These are phyloP conservation scores for Drosophila melanosoma DNA, from an alignment of 2,888 invertebrate species.

Conservation along the genomic window DNA sequence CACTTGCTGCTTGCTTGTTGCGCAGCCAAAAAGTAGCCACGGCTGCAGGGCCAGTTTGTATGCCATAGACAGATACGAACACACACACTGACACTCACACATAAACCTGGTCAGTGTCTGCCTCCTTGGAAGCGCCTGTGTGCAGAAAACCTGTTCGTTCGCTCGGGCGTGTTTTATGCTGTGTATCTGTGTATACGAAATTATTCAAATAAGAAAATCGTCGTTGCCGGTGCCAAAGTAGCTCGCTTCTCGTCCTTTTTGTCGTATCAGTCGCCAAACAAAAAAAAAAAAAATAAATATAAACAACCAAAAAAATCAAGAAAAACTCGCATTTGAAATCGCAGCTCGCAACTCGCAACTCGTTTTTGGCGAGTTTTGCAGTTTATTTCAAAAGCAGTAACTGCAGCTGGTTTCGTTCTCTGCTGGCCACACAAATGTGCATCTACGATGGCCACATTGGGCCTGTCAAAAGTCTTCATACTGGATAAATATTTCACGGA, in stretches of 20 bases:
- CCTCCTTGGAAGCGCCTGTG: conserved; percentile 26
- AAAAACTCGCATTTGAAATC: conserved; percentile 52
- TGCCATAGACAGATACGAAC: conserved; percentile 49
- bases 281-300: conserved; percentile 8
- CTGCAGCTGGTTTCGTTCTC: conserved; percentile 32
- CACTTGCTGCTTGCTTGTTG: conserved; percentile 78
- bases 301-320: conserved; percentile 16
- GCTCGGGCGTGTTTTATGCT: conserved; percentile 57
- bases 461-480: conserved; percentile 98
- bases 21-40: conserved; percentile 40
- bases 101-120: conserved; percentile 34
- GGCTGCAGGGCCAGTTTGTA: conserved; percentile 63
- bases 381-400: conserved; percentile 25
- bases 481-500: conserved; percentile 99
- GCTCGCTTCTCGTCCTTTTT: conserved; percentile 48
- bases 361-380: conserved; percentile 38
- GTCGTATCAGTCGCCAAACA: conserved; percentile 24
- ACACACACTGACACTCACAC: conserved; percentile 12
- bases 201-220: conserved; percentile 79
- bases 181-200: conserved; percentile 67
- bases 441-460: conserved; percentile 94
- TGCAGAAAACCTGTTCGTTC: conserved; percentile 76
- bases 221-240: conserved; percentile 27
- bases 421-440: conserved; percentile 82
- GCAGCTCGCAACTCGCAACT: conserved; percentile 46